These are phyloP conservation scores for Drosophila algonquin DNA, from an alignment of 2,888 invertebrate genomes.

Conservation along the genomic window DNA sequence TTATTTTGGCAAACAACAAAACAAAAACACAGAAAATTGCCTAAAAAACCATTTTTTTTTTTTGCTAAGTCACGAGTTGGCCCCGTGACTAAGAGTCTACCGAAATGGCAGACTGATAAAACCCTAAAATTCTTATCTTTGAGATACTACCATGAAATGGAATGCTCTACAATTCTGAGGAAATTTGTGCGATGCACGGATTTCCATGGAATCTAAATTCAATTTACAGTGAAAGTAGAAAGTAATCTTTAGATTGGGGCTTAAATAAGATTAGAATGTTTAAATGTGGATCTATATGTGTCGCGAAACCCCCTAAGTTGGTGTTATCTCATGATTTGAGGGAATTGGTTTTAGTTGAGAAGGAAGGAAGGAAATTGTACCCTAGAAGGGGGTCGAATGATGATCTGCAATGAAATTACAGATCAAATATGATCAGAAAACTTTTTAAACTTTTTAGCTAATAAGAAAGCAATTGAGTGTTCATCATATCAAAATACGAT, in stretches of 20 bases:
- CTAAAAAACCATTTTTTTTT: slow-evolving; percentile 18
- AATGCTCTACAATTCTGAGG: slow-evolving; percentile 27
- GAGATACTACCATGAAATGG: slow-evolving; percentile 30
- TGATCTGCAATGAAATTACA: no score
- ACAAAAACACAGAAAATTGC: neutral
- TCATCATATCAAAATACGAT: no score
- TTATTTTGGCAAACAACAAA: slow-evolving; percentile 17
- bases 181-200: slow-evolving; percentile 22
- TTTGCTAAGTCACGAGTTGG: slow-evolving; percentile 43
- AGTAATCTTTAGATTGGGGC: neutral
- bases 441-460: no score
- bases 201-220: neutral
- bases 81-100: slow-evolving; percentile 12
- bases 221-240: slow-evolving; percentile 29
- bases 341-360: no score
- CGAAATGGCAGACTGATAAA: slow-evolving; percentile 31
- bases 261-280: neutral
- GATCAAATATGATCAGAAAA: no score
- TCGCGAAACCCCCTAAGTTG: neutral
- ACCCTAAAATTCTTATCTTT: slow-evolving; percentile 27
- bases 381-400: no score
- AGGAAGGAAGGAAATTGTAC: no score
- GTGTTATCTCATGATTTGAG: no score
- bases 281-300: neutral
- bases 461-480: no score